Percentiles rank a stretch among this genome's conserved stretches.
Conservation (phyloP, 2,113 vertebrate species). For the Salminus brasiliensis region DNA sequence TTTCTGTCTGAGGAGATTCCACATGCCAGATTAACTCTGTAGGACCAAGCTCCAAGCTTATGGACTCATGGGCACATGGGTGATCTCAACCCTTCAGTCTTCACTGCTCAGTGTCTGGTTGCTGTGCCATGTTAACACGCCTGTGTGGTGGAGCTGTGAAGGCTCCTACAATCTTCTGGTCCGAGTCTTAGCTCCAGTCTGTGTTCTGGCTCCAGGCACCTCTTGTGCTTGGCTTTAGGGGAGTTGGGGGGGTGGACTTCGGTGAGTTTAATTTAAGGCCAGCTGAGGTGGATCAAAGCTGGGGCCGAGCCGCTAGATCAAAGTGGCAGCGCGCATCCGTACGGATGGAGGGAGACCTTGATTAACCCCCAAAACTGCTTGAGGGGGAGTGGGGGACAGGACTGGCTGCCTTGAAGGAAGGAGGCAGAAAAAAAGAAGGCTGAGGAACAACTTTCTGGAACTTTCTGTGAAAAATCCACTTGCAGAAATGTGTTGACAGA, state of each 20-base stretch:
- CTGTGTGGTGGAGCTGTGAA: not conserved
- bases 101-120: not conserved
- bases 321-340: conserved; percentile 35
- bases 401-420: conserved; percentile 3
- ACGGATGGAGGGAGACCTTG: conserved; percentile 42
- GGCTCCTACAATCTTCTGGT: not conserved
- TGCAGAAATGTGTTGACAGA: not conserved
- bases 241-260: not conserved
- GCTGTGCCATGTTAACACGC: not conserved
- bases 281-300: conserved; percentile 53
- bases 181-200: conserved; percentile 12
- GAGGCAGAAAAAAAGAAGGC: not conserved
- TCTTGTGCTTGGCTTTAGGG: conserved; percentile 41
- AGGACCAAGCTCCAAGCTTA: not conserved
- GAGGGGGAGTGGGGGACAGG: conserved; percentile 1
- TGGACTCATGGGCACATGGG: not conserved
- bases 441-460: not conserved
- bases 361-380: conserved; percentile 45
- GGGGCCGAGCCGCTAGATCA: conserved; percentile 44
- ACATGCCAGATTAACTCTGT: not conserved
- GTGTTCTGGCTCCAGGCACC: conserved; percentile 36
- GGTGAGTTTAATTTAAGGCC: conserved; percentile 55
- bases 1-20: not conserved
- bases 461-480: conserved; percentile 16
- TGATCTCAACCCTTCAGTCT: not conserved